Evolutionary conservation across 1,140 invertebrate species (phyloP), one percentile per base, ranked within the genome.

Genomic region (Trichoplusia ni): DNA sequence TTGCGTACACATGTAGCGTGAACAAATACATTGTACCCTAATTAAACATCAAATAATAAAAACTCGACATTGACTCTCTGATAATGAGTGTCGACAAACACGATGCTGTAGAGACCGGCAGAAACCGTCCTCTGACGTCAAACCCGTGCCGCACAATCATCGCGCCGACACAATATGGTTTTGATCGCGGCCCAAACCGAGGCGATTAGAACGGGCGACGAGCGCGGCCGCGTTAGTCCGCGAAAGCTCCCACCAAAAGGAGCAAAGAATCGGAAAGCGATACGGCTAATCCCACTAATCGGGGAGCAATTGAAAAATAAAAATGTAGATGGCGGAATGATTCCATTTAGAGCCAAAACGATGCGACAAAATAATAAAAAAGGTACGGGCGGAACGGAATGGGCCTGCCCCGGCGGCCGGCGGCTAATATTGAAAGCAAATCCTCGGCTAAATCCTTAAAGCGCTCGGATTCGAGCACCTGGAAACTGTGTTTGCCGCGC

Each of bases 371-470:
- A 90, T 90, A 90, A 90, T 90, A 90, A 90, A 90, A 90, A 89
- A 90, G 81, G 82, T 82, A 79, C 78, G 81, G 73, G 82, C 75
- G 88, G 79, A 89, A 86, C 86, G 84, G 80, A 79, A 79, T 78
- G 79, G 85, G 74, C 78, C 73, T 77, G 76, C 82, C 79, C 76
- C 82, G 76, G 79, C 83, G 81, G 79, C 81, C 84, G 82, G 81
- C 77, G 85, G 86, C 89, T 91, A 90, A 91, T 91, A 91, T 91
- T 91, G 90, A 91, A 91, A 91, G 86, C 89, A 91, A 91, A 91
- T 91, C 90, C 90, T 86, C 85, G 84, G 75, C 83, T 90, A 91
- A 91, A 90, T 89, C 90, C 90, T 91, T 91, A 90, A 91, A 91
- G 90, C 90, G 89, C 83, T 79, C 77, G 80, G 87, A 82, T 86